Percentiles rank a stretch among this genome's conserved stretches.
phyloP scores from a whole-genome alignment of 1,140 invertebrate species.

The Hypothenemus hampei region DNA sequence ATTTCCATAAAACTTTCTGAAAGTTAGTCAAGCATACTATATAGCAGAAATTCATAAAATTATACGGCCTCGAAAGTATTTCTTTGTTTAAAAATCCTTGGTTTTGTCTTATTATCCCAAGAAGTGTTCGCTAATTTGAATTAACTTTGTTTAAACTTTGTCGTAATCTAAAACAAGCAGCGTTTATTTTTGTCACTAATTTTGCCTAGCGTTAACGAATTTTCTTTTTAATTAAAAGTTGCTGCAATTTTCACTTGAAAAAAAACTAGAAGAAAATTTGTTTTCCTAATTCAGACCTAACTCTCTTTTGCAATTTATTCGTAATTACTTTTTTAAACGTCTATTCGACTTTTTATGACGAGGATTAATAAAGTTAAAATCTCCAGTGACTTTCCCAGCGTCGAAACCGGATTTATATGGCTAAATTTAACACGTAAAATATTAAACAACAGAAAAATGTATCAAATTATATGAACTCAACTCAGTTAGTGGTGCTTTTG shows the following conservation, averaged over 20 bases:
- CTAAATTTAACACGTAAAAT: too few species aligned
- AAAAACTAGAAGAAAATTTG: constrained; percentile 4
- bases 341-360: too few species aligned
- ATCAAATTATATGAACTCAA: too few species aligned
- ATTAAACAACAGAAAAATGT: too few species aligned
- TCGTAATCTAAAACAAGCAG: constrained; percentile 16
- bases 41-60: constrained; percentile 18
- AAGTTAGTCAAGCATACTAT: constrained; percentile 6
- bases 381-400: too few species aligned
- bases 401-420: too few species aligned
- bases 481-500: too few species aligned
- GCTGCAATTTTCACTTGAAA: constrained; percentile 5
- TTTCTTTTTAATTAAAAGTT: constrained; percentile 21
- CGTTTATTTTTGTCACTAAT: constrained; percentile 16
- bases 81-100: constrained; percentile 14
- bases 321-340: constrained; percentile 7
- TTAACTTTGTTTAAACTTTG: constrained; percentile 19
- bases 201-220: constrained; percentile 9
- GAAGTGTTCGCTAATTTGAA: constrained; percentile 18
- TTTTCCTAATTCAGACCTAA: constrained; percentile 6
- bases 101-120: constrained; percentile 13
- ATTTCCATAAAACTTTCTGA: constrained; percentile 13
- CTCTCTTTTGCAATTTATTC: neutral
- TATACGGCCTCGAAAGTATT: constrained; percentile 12
- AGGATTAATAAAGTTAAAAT: too few species aligned